A percentile compares a stretch with the other conserved stretches of the same genome.
Conservation (phyloP, 2,797 vertebrate species). For the Cyclopterus lumpus region DNA sequence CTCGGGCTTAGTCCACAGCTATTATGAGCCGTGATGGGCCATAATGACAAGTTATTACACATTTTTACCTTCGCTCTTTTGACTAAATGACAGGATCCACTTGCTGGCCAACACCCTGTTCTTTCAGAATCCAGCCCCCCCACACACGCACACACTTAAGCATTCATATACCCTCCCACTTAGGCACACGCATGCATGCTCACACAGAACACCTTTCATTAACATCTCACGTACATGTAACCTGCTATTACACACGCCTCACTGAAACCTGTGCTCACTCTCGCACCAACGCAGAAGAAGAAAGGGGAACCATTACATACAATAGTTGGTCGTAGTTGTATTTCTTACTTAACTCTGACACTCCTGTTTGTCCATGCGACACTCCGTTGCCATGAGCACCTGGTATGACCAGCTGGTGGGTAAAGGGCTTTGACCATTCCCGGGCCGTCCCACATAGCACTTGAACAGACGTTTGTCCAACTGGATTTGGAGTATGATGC, state of each 20-base stretch:
- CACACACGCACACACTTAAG: constrained; percentile 47
- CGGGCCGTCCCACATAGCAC: background rate
- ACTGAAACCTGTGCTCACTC: constrained; percentile 50
- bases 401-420: constrained; percentile 85
- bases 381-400: constrained; percentile 78
- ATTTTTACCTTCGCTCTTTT: constrained; percentile 63
- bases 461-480: constrained; percentile 7
- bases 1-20: constrained; percentile 52
- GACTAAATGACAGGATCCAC: constrained; percentile 78
- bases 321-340: background rate
- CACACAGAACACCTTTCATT: constrained; percentile 65
- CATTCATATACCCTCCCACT: constrained; percentile 45
- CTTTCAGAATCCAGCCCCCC: constrained; percentile 35
- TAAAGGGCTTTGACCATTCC: constrained; percentile 28
- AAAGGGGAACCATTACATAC: constrained; percentile 25
- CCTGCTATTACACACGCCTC: constrained; percentile 62
- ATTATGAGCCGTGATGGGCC: constrained; percentile 69
- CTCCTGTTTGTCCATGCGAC: constrained; percentile 43
- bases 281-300: constrained; percentile 29
- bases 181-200: constrained; percentile 34
- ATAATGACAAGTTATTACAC: constrained; percentile 72
- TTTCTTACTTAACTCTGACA: constrained; percentile 16
- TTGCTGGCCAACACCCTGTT: constrained; percentile 66
- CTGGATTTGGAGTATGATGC: constrained; percentile 38
- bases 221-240: constrained; percentile 56